These are phyloP conservation scores for Vanacampus margaritifer DNA, from an alignment of 2,113 vertebrate species.

Conservation along the genomic window DNA sequence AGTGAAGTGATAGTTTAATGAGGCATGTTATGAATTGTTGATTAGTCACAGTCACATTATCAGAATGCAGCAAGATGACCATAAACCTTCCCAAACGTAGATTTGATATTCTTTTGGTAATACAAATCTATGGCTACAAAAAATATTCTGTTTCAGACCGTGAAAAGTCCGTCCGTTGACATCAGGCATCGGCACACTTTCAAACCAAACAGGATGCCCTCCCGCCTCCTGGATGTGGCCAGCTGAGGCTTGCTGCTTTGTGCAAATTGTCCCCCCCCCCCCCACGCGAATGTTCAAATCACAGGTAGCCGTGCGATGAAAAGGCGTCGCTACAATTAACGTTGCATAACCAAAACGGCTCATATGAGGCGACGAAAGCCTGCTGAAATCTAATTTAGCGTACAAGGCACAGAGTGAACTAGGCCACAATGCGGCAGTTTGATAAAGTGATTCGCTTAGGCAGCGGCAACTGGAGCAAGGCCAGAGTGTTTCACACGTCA, in stretches of 20 bases:
- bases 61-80: no score
- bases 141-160: no score
- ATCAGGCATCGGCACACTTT: no score
- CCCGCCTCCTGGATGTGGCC: not conserved
- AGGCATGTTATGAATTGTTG: no score
- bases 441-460: slow-evolving; percentile 33
- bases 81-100: no score
- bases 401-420: slow-evolving; percentile 25
- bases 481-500: not conserved
- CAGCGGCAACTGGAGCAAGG: slow-evolving; percentile 35
- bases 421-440: slow-evolving; percentile 17
- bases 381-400: slow-evolving; percentile 31
- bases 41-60: no score
- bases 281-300: slow-evolving; percentile 4
- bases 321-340: slow-evolving; percentile 9
- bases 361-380: slow-evolving; percentile 16
- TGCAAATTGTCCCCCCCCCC: not conserved
- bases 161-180: no score
- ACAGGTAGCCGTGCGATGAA: slow-evolving; percentile 9
- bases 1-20: no score
- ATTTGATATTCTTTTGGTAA: no score
- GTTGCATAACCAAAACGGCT: slow-evolving; percentile 14
- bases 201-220: not conserved
- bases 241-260: not conserved
- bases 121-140: no score